A percentile compares a stretch with the other conserved stretches of the same genome.
Evolutionary conservation across 2,888 invertebrate genomes (phyloP).

Genomic region (Aromia moschata): DNA sequence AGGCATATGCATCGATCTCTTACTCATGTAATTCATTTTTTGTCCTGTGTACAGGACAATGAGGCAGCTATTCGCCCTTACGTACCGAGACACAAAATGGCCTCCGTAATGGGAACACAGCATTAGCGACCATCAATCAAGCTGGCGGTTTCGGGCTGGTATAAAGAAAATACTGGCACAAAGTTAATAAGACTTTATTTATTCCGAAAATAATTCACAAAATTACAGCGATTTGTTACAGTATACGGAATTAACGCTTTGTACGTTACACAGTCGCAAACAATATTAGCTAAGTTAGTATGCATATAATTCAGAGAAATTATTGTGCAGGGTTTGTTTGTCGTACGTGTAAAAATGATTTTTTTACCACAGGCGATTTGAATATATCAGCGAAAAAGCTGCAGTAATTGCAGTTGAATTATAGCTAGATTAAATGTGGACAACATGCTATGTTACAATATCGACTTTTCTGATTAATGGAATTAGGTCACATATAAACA

Average conservation of each 20-base stretch:
- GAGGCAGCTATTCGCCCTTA: slow-evolving; percentile 1
- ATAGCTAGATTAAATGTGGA: not conserved
- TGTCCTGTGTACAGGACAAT: slow-evolving; percentile 1
- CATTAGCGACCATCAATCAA: slow-evolving; percentile 23
- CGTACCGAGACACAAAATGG: slow-evolving; percentile 3
- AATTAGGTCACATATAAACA: slow-evolving; percentile 21
- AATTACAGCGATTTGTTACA: not conserved
- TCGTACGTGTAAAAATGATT: slow-evolving; percentile 8
- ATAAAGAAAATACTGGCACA: slow-evolving; percentile 16
- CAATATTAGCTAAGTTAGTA: not conserved
- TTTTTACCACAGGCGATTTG: slow-evolving; percentile 3
- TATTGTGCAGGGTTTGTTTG: not conserved
- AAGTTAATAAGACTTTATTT: slow-evolving; percentile 19
- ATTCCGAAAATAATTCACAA: slow-evolving; percentile 7
- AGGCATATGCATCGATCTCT: slow-evolving; percentile 4
- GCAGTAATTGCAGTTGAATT: slow-evolving; percentile 13
- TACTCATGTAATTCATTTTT: not conserved
- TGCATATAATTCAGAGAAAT: not conserved
- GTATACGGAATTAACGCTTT: not conserved
- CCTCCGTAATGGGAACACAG: slow-evolving; percentile 14
- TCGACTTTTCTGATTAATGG: not conserved
- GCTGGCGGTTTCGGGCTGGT: slow-evolving; percentile 6
- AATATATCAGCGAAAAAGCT: not conserved
- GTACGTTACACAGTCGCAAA: not conserved
- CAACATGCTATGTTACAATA: not conserved